A percentile compares a stretch with the other conserved stretches of the same genome.
phyloP scores from a whole-genome alignment of 1,140 invertebrate species.

The Drosophila kepulauana region DNA sequence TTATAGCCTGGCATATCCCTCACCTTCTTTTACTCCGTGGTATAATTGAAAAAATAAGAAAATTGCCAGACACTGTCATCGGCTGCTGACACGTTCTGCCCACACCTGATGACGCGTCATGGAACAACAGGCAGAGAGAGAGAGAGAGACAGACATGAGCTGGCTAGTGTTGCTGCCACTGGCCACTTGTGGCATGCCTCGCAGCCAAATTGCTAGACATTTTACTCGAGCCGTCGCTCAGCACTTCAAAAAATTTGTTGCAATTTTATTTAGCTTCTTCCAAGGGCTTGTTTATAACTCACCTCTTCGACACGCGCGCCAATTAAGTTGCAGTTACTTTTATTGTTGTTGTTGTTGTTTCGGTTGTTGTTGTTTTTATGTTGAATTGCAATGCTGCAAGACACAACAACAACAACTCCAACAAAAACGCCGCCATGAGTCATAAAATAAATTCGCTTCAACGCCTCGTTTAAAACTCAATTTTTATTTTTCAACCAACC shows the following conservation, averaged over 20 bases:
- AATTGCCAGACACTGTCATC: constrained; percentile 24
- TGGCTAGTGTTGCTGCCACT: constrained; percentile 1
- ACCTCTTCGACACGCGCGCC: constrained; percentile 76
- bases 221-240: constrained; percentile 15
- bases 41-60: constrained; percentile 30
- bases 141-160: too few species aligned
- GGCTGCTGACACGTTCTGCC: constrained; percentile 39
- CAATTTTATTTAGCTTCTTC: constrained; percentile 11
- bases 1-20: constrained; percentile 1
- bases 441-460: constrained; percentile 70
- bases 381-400: constrained; percentile 46
- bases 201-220: constrained; percentile 53
- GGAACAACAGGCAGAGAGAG: neutral
- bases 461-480: constrained; percentile 52
- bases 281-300: constrained; percentile 39
- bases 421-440: constrained; percentile 57
- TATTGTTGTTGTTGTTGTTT: constrained; percentile 41
- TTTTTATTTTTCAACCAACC: constrained; percentile 22
- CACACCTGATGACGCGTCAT: constrained; percentile 38
- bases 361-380: constrained; percentile 14
- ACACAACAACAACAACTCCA: constrained; percentile 7
- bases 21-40: neutral
- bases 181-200: constrained; percentile 77
- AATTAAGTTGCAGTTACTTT: constrained; percentile 61
- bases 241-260: constrained; percentile 7